Evolutionary conservation across 2,113 vertebrate genomes (phyloP).

Genomic region (Periophthalmodon schlosseri): DNA sequence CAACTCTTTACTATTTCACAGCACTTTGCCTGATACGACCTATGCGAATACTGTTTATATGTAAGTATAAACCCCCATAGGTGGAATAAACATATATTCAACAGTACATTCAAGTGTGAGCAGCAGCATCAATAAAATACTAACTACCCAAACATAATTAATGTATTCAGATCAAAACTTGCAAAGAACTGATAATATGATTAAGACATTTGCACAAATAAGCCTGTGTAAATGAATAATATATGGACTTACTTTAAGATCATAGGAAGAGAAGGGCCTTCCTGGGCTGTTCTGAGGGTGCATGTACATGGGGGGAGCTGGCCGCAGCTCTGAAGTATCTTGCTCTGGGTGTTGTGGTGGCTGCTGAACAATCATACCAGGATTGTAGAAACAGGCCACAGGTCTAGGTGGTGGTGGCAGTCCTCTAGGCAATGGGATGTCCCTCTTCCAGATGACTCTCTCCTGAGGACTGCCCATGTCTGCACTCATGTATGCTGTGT

Average conservation of each 20-base stretch:
- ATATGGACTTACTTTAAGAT: conserved; percentile 76
- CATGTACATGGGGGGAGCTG: conserved; percentile 65
- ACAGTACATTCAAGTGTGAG: conserved; percentile 52
- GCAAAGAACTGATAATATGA: conserved; percentile 14
- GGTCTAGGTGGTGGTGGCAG: conserved; percentile 79
- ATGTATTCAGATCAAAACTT: conserved; percentile 36
- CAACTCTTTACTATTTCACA: conserved; percentile 35
- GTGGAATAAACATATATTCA: conserved; percentile 47
- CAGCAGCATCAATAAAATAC: conserved; percentile 20
- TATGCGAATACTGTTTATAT: conserved; percentile 24
- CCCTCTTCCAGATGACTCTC: conserved; percentile 75
- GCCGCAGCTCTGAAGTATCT: conserved; percentile 56
- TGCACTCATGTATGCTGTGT: conserved; percentile 52
- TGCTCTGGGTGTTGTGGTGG: conserved; percentile 55
- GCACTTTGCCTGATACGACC: conserved; percentile 43
- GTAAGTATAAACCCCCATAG: conserved; percentile 42
- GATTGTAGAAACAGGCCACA: conserved; percentile 82
- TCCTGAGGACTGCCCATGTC: conserved; percentile 75
- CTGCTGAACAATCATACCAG: conserved; percentile 76
- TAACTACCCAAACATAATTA: neutral
- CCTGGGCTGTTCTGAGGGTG: conserved; percentile 77
- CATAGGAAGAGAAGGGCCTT: conserved; percentile 80
- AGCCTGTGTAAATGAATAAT: conserved; percentile 46
- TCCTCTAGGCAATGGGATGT: conserved; percentile 73
- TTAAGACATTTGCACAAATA: conserved; percentile 26